phyloP scores from a whole-genome alignment of 2,888 invertebrate genomes.

The Syrphus vitripennis region DNA sequence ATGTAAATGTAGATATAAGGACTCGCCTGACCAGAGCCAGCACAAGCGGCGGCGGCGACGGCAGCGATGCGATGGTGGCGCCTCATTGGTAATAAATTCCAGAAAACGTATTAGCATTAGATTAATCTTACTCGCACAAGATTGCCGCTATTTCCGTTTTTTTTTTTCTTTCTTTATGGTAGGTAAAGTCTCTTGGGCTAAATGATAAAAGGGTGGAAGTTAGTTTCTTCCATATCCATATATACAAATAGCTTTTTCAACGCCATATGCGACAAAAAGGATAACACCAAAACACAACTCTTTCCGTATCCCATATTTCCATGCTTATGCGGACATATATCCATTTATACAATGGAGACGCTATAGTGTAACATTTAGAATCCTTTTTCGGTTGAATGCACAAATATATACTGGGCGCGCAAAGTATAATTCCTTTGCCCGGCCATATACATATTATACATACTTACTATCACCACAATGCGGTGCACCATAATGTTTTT shows the following conservation, averaged over 20 bases:
- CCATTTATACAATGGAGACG: not conserved
- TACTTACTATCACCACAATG: constrained; percentile 61
- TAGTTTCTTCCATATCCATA: not conserved
- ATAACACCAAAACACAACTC: constrained; percentile 43
- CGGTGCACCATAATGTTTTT: constrained; percentile 58
- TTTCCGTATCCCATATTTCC: constrained; percentile 38
- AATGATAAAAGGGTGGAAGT: not conserved
- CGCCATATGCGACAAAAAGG: constrained; percentile 62
- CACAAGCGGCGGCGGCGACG: not conserved
- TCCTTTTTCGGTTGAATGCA: constrained; percentile 65
- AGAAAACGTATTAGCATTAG: constrained; percentile 59
- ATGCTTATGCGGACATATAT: not conserved
- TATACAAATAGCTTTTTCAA: not conserved
- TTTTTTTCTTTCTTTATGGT: not conserved
- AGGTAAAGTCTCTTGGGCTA: not conserved
- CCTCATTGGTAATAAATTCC: constrained; percentile 56
- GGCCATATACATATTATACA: constrained; percentile 20
- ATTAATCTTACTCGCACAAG: constrained; percentile 66
- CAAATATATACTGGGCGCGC: constrained; percentile 52
- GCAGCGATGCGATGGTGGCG: not conserved
- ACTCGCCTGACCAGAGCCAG: constrained; percentile 11
- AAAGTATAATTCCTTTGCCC: constrained; percentile 53
- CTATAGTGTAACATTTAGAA: constrained; percentile 60
- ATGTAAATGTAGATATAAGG: not conserved
- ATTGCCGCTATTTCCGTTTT: constrained; percentile 45